These are phyloP conservation scores for Apeira syringaria DNA, from an alignment of 2,888 invertebrate species.

Conservation along the genomic window DNA sequence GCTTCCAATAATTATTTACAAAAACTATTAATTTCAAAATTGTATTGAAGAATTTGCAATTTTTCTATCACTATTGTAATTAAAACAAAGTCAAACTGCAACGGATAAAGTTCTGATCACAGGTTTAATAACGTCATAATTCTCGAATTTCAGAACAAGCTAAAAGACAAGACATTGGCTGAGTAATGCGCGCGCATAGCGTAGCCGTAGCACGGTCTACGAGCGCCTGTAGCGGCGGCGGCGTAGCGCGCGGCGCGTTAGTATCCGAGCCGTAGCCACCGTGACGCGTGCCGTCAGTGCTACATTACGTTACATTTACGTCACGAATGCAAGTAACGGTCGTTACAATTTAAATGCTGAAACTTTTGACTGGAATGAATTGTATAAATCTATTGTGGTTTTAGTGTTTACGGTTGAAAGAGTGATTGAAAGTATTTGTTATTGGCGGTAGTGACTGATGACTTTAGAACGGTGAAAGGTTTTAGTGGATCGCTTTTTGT, in stretches of 20 bases:
- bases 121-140: constrained; percentile 17
- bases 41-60: neutral
- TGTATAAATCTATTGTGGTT: neutral
- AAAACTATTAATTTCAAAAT: too few species aligned
- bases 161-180: constrained; percentile 2
- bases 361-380: neutral
- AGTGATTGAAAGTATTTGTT: neutral
- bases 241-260: neutral
- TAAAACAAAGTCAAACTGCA: constrained; percentile 10
- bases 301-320: neutral
- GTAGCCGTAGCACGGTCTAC: neutral
- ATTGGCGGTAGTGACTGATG: neutral
- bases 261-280: neutral
- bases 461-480: constrained; percentile 3
- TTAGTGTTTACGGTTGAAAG: neutral
- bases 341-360: neutral
- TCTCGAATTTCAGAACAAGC: constrained; percentile 6
- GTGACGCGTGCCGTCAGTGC: neutral
- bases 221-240: neutral
- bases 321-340: neutral
- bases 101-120: constrained; percentile 4
- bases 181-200: constrained; percentile 18
- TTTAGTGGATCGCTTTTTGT: neutral
- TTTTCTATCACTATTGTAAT: neutral
- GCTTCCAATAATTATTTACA: too few species aligned